Conservation (phyloP, 35 echinoderm and acorn worm species). For the Stichopus chloronotus region DNA sequence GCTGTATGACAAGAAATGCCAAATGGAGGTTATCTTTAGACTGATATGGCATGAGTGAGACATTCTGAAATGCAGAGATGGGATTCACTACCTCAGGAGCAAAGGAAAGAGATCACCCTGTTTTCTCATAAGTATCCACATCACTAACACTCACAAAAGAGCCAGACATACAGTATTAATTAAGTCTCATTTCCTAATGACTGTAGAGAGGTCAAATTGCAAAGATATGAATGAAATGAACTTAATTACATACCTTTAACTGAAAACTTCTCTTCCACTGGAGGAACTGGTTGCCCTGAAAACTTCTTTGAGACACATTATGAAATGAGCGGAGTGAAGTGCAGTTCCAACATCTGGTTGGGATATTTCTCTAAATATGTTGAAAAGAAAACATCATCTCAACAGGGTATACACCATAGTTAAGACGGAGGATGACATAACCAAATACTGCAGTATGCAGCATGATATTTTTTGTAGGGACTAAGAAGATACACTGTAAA, state of each 20-base stretch:
- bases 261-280: neutral
- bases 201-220: too few species aligned
- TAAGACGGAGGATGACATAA: neutral
- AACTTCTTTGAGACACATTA: neutral
- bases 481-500: too few species aligned
- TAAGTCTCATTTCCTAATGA: too few species aligned
- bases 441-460: too few species aligned
- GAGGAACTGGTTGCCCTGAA: neutral
- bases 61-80: too few species aligned
- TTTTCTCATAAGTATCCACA: neutral
- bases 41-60: too few species aligned
- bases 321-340: neutral
- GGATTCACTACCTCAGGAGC: neutral
- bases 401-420: neutral
- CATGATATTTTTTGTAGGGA: too few species aligned
- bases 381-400: neutral
- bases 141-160: neutral
- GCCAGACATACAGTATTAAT: too few species aligned
- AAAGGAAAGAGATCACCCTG: neutral
- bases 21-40: neutral
- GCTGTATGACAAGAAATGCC: neutral
- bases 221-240: too few species aligned
- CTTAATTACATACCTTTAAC: neutral
- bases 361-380: neutral
- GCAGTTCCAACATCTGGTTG: slow-evolving; percentile 27